Base-by-base conservation (phyloP, 2,797 vertebrate species). In the Onychomys leucogaster region DNA sequence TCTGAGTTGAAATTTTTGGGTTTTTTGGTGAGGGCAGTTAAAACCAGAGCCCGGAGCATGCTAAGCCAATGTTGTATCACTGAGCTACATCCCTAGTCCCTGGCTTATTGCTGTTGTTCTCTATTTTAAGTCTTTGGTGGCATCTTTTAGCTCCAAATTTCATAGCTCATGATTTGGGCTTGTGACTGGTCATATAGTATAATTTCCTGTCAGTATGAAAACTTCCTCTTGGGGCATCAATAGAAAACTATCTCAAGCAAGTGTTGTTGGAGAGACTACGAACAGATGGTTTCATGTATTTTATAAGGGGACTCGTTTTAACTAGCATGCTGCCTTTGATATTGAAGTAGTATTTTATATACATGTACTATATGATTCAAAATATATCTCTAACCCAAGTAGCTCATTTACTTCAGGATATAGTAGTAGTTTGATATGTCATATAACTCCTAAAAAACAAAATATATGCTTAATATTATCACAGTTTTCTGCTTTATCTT, bases 241-340 rank as follows among this genome's bases (percentile, higher is more conserved):
- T 55, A 65, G 63, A 32, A 89, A 41, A 43, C 80, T 93, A 14
- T 96, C 37, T 89, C 92, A 61, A 92, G 67, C 10, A 88, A 67
- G 23, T 86, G 16, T 1, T 92, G 1, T 77, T 90, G 82, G 19
- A 76, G n/a, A 84, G 6, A 69, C 71, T 82, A 69, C 80, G 77
- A 2, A 89, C 61, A 93, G n/a, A 75, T 16, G 83, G 29, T 69
- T 73, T 59, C 34, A 84, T 89, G 17, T 87, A 11, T 91, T 89
- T 96, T 92, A 49, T 75, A 88, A 91, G 19, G 43, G 27, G 17
- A 81, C 17, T 90, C 21, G 89, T 78, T 97, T 95, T 95, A 91
- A 59, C 84, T 89, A 83, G 37, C 32, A 52, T 90, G 19, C 86
- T 92, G n/a, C 49, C 84, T 83, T 78, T 3, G 21, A 2, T 61